Percentiles rank a stretch among this genome's conserved stretches.
phyloP scores from a whole-genome alignment of 2,797 vertebrate species.

The Cryptoprocta ferox region DNA sequence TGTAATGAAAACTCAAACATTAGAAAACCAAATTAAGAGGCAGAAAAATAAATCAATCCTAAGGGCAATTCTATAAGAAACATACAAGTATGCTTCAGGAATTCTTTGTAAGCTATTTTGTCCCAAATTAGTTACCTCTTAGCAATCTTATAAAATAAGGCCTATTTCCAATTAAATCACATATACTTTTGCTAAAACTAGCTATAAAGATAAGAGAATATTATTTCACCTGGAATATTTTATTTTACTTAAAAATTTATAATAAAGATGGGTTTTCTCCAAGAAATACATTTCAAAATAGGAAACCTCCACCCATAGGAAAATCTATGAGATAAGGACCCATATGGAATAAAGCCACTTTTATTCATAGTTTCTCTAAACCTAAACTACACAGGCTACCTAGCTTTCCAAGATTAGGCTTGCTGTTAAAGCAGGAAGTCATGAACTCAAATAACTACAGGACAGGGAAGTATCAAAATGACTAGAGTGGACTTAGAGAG shows the following conservation, averaged over 20 bases:
- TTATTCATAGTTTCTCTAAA: not conserved
- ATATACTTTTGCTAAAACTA: not conserved
- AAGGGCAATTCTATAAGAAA: not conserved
- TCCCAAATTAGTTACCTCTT: not conserved
- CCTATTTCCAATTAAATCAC: not conserved
- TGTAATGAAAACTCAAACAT: constrained; percentile 28
- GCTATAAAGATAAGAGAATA: not conserved
- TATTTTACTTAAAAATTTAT: constrained; percentile 8
- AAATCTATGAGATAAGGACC: not conserved
- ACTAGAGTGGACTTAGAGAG: no score
- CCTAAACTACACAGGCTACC: not conserved
- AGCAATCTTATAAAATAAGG: not conserved
- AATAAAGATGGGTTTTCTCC: not conserved
- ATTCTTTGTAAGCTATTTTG: constrained; percentile 3
- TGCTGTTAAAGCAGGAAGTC: not conserved
- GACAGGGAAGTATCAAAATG: not conserved
- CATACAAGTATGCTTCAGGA: not conserved
- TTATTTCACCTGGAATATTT: constrained; percentile 18
- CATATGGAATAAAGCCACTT: not conserved
- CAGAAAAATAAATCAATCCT: not conserved
- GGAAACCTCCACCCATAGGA: not conserved
- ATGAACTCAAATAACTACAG: not conserved
- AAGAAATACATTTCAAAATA: constrained; percentile 49
- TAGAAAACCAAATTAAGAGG: constrained; percentile 9
- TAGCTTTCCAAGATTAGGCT: not conserved